Evolutionary conservation across 1,140 invertebrate species (phyloP).

Genomic region (Trypoxylus dichotomus): DNA sequence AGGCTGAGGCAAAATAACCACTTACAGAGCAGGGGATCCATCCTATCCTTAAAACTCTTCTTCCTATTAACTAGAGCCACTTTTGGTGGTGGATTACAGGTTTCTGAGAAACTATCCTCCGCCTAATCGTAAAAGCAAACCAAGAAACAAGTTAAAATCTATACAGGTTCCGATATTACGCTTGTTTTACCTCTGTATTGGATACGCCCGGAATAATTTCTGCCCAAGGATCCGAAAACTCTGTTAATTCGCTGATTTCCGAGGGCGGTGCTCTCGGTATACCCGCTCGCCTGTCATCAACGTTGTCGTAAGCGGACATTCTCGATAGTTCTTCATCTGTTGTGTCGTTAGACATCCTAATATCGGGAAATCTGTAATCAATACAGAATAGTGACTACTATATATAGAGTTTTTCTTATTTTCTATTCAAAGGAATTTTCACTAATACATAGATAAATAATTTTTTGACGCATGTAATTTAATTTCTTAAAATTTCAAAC

Average conservation of each 20-base stretch:
- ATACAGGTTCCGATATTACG: not conserved
- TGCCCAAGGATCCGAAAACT: constrained; percentile 52
- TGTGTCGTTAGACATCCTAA: constrained; percentile 45
- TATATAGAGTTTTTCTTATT: no score
- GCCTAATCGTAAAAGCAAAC: constrained; percentile 35
- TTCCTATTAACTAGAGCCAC: constrained; percentile 58
- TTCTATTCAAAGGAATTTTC: no score
- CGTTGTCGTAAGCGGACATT: constrained; percentile 77
- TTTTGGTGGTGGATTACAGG: constrained; percentile 40
- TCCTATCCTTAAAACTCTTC: constrained; percentile 72
- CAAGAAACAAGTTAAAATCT: not conserved
- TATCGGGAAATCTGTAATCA: constrained; percentile 48
- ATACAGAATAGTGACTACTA: not conserved
- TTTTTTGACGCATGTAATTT: no score
- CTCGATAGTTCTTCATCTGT: constrained; percentile 51
- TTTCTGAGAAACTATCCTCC: constrained; percentile 48
- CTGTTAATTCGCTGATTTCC: constrained; percentile 49
- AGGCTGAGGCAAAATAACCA: no score
- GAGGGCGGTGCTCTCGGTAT: constrained; percentile 46
- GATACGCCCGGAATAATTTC: constrained; percentile 45
- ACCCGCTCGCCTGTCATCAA: constrained; percentile 57
- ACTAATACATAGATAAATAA: no score
- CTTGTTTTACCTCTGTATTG: constrained; percentile 38
- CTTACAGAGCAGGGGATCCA: constrained; percentile 70
- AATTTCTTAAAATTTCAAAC: no score